Evolutionary conservation across 1,140 invertebrate species (phyloP), one percentile per base, ranked within the genome.

Genomic region (Zaprionus ghesquierei): DNA sequence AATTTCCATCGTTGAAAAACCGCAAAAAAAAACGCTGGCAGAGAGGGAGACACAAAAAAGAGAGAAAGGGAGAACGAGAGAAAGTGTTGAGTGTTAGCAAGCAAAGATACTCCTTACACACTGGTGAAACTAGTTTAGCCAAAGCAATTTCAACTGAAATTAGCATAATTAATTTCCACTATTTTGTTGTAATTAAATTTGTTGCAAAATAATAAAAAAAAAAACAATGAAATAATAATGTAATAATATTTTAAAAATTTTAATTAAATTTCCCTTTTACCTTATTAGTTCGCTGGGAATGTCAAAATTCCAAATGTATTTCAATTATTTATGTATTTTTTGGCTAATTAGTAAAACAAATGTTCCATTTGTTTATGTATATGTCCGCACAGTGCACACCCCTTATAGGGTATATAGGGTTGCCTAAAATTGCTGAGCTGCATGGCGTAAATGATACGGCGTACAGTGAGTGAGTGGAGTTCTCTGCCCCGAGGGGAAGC

Each of bases 1-100:
- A 72, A 75, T 75, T 72, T 75, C 61, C 69, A 65, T 49, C 69
- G 54, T 18, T 59, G n/a, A 41, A 74, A 62, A 74, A 62, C 23
- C 38, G 44, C 13, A 44, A 33, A 35, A 53, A 69, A 51, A 62
- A n/a, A n/a, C n/a, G n/a, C n/a, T 23, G 33, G 13, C 13, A 41
- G 35, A 31, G 44, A 25, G 46, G 29, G n/a, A 51, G 22, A 6
- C n/a, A 15, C 6, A 10, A 8, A 38, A 63, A 35, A 53, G n/a
- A 29, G 38, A 22, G 44, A 29, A 56, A 15, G 2, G 8, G 20
- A n/a, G 8, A 1, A 46, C 1, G 5, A 29, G 3, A 29, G 27
- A 1, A 50, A 25, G 23, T n/a, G 18, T 20, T 3, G 41, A 3
- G 41, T 20, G 9, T 22, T n/a, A 15, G 35, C 6, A 15, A 0